Evolutionary conservation across 2,113 vertebrate species (phyloP).

Genomic region (Hemichromis elongatus): DNA sequence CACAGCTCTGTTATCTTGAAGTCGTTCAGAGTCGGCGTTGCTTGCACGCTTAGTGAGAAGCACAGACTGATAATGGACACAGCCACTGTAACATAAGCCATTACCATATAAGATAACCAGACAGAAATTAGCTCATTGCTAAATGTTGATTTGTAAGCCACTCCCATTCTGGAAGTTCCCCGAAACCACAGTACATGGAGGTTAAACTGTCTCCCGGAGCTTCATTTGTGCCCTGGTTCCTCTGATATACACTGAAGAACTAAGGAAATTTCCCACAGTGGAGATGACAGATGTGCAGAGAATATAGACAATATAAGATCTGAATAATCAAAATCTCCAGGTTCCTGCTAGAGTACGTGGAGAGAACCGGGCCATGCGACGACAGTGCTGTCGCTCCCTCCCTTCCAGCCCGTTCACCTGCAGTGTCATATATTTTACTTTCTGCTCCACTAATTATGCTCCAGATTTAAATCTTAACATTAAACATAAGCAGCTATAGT

Average conservation of each 20-base stretch:
- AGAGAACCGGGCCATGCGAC: not conserved
- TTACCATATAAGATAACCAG: not conserved
- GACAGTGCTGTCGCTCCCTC: not conserved
- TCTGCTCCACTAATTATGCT: not conserved
- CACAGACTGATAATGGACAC: not conserved
- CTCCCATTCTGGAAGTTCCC: not conserved
- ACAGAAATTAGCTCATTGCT: not conserved
- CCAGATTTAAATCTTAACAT: not conserved
- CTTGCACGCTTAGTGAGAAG: not conserved
- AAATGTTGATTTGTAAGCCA: not conserved
- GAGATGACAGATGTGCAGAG: accelerated
- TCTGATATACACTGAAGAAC: not conserved
- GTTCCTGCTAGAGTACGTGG: not conserved
- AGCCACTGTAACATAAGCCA: not conserved
- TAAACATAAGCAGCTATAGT: accelerated
- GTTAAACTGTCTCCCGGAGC: not conserved
- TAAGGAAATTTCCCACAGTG: not conserved
- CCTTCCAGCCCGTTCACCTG: not conserved
- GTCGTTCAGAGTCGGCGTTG: not conserved
- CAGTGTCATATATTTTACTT: not conserved
- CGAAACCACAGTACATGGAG: not conserved
- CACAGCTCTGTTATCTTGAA: accelerated
- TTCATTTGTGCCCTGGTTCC: not conserved
- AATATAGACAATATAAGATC: accelerated
- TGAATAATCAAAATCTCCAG: not conserved